These are phyloP conservation scores for Zalophus californianus DNA, from an alignment of 2,797 vertebrate genomes.

Conservation along the genomic window DNA sequence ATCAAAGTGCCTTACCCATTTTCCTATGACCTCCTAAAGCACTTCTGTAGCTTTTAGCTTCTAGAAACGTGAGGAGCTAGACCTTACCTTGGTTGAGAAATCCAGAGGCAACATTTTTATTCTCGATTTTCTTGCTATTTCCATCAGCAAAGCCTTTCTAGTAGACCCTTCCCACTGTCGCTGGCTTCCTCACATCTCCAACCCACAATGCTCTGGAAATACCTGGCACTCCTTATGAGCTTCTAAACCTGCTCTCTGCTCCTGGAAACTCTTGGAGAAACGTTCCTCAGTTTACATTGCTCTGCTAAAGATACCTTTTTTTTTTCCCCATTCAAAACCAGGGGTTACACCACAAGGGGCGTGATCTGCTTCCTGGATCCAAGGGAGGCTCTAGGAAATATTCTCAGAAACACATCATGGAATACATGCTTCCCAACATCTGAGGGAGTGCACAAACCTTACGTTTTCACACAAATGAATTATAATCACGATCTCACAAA, in stretches of 20 bases:
- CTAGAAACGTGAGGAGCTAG: background rate
- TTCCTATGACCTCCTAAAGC: background rate
- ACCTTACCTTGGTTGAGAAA: background rate
- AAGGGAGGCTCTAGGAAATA: background rate
- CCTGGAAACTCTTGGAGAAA: background rate
- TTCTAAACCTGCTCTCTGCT: background rate
- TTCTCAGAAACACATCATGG: no score
- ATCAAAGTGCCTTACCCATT: background rate
- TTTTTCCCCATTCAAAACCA: background rate
- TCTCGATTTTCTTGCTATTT: background rate
- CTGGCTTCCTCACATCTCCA: background rate
- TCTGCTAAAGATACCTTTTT: background rate
- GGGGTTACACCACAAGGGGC: no score
- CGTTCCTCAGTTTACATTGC: background rate
- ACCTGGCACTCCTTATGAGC: accelerated
- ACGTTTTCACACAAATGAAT: background rate
- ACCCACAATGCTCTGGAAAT: background rate
- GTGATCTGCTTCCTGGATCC: background rate
- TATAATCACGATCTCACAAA: background rate
- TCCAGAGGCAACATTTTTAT: background rate
- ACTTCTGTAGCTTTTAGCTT: background rate
- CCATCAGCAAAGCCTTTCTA: background rate
- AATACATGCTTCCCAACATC: no score
- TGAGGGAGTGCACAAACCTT: background rate
- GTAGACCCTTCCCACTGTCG: accelerated